These are phyloP conservation scores for Pseudobourletiella spinata DNA, from an alignment of 1,140 invertebrate genomes.

Conservation along the genomic window DNA sequence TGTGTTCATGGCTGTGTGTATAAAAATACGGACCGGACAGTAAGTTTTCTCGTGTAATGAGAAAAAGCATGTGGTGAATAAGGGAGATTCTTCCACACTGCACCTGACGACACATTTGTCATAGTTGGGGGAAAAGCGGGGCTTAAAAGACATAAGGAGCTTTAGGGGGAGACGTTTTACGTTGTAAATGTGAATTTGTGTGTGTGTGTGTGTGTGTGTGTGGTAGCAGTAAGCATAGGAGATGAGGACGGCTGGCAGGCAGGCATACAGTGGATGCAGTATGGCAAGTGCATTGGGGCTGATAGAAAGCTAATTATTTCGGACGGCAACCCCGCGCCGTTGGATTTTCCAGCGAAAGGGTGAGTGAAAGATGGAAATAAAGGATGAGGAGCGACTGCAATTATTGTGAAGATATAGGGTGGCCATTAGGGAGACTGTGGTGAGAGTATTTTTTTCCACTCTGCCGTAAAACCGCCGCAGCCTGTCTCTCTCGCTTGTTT, in stretches of 20 bases:
- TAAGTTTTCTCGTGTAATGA: too few species aligned
- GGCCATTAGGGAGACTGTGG: not conserved
- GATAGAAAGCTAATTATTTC: not conserved
- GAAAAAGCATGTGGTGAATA: not conserved
- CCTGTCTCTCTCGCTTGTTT: too few species aligned
- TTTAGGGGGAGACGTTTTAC: not conserved
- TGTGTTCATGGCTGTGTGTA: not conserved
- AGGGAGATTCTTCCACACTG: conserved; percentile 1
- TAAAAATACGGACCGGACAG: not conserved
- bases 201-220: not conserved
- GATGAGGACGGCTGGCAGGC: too few species aligned
- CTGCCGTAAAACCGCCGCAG: too few species aligned
- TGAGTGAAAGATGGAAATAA: not conserved
- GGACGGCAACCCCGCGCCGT: not conserved
- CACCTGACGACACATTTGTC: conserved; percentile 36
- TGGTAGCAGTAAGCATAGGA: too few species aligned
- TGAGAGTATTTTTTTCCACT: not conserved
- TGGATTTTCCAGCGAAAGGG: not conserved
- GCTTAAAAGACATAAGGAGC: not conserved
- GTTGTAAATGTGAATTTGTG: not conserved
- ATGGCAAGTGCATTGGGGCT: not conserved
- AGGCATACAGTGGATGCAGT: not conserved
- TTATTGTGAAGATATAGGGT: not conserved
- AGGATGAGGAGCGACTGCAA: not conserved
- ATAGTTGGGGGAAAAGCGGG: conserved; percentile 11